Evolutionary conservation across 2,888 invertebrate species (phyloP).

Genomic region (Parnassius mnemosyne): DNA sequence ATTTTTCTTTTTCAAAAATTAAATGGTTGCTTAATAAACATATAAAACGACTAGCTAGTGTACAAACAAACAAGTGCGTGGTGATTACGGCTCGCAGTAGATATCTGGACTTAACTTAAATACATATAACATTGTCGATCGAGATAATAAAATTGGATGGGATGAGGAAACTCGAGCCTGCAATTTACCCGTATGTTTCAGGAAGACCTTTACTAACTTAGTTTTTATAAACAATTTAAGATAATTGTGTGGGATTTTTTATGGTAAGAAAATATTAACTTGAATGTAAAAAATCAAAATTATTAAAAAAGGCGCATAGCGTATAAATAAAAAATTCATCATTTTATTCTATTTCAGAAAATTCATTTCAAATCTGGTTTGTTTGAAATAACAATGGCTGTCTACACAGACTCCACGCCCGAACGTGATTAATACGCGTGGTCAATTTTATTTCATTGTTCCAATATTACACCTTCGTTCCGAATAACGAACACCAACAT

Average conservation of each 20-base stretch:
- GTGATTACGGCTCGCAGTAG: conserved; percentile 14
- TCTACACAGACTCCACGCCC: background rate
- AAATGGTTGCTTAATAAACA: background rate
- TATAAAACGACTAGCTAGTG: conserved; percentile 1
- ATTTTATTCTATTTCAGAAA: no score
- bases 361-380: no score
- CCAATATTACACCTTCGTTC: background rate
- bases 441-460: conserved; percentile 2
- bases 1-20: conserved; percentile 23
- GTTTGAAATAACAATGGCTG: no score
- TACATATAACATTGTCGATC: conserved; percentile 14
- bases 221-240: no score
- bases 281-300: no score
- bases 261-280: no score
- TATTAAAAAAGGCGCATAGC: no score
- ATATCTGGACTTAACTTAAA: conserved; percentile 13
- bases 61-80: conserved; percentile 16
- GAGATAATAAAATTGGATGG: conserved; percentile 23
- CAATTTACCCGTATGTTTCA: background rate
- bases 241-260: no score
- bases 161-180: background rate
- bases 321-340: no score
- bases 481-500: background rate
- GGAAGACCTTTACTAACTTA: background rate
- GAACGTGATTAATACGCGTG: conserved; percentile 1